Evolutionary conservation across 1,140 invertebrate species (phyloP).

Genomic region (Coptotermes formosanus): DNA sequence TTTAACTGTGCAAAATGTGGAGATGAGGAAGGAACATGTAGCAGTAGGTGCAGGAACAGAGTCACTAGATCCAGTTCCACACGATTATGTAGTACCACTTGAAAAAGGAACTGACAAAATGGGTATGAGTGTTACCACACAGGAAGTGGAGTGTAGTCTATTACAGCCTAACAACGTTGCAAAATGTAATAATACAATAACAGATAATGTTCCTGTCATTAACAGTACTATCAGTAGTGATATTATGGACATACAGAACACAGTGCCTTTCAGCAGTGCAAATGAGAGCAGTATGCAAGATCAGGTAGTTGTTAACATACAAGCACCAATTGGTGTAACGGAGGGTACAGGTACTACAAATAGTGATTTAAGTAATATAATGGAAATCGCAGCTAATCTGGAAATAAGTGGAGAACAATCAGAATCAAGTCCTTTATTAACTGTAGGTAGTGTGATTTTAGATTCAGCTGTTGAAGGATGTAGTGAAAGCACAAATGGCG

Average conservation of each 20-base stretch:
- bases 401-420: not conserved
- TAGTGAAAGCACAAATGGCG: not conserved
- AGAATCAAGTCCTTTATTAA: not conserved
- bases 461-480: not conserved
- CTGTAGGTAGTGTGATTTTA: not conserved
- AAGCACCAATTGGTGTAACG: not conserved
- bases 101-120: no score
- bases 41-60: not conserved
- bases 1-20: not conserved
- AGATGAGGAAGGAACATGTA: not conserved
- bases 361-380: not conserved
- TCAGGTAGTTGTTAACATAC: not conserved
- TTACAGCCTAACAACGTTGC: not conserved
- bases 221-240: not conserved
- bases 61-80: not conserved
- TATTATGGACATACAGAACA: not conserved
- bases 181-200: not conserved
- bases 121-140: no score
- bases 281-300: not conserved
- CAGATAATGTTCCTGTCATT: not conserved
- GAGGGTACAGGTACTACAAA: not conserved
- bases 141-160: not conserved
- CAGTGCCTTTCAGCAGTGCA: not conserved
- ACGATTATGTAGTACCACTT: no score
- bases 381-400: not conserved